Conservation (phyloP, 2,888 invertebrate species). For the Pristionchus arcanus region DNA sequence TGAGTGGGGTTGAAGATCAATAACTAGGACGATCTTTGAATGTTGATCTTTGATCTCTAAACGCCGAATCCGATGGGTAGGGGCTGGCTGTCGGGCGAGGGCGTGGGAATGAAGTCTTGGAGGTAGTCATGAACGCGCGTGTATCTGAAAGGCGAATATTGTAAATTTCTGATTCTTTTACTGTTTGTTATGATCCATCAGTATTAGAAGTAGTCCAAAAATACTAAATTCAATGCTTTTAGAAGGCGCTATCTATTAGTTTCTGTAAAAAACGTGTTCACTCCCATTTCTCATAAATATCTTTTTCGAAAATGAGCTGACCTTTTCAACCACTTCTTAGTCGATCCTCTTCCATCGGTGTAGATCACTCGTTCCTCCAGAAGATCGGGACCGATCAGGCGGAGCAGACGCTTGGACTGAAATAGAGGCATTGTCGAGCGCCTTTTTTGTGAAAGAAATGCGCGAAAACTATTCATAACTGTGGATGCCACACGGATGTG, state of each 20-base stretch:
- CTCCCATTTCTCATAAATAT: too few relatives aligned
- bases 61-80: constrained; percentile 54
- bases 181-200: too few relatives aligned
- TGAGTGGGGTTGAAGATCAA: not conserved
- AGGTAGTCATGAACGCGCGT: constrained; percentile 65
- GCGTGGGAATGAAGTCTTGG: constrained; percentile 57
- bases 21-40: not conserved
- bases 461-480: too few relatives aligned
- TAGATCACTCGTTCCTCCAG: constrained; percentile 70
- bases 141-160: constrained; percentile 63
- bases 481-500: too few relatives aligned
- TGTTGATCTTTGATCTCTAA: constrained; percentile 26
- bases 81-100: constrained; percentile 8
- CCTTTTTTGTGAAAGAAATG: too few relatives aligned
- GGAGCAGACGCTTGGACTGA: constrained; percentile 69
- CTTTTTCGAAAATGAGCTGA: too few relatives aligned
- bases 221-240: too few relatives aligned
- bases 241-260: too few relatives aligned
- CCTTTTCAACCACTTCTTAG: constrained; percentile 69
- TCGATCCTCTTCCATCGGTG: constrained; percentile 61
- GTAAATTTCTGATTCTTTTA: too few relatives aligned
- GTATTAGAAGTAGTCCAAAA: too few relatives aligned
- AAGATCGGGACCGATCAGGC: constrained; percentile 61
- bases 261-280: too few relatives aligned
- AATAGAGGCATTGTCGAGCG: not conserved